A percentile compares a stretch with the other conserved stretches of the same genome.
phyloP scores from a whole-genome alignment of 2,113 vertebrate species.

The Lagopus leucura region DNA sequence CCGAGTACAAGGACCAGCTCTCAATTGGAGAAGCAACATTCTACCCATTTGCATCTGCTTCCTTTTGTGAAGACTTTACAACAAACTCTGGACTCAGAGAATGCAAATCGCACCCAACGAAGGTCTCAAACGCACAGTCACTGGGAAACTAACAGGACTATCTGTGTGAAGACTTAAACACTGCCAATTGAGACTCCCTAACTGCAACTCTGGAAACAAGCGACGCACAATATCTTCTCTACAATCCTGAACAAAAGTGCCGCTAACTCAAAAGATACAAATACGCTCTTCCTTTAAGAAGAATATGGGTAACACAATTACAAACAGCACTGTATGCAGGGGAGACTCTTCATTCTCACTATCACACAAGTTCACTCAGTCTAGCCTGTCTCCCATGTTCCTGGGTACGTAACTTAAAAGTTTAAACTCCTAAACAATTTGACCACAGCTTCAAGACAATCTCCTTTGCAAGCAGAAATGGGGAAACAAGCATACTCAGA shows the following conservation, averaged over 20 bases:
- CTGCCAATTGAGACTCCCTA: not conserved
- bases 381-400: not conserved
- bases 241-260: not conserved
- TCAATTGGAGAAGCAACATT: rapidly evolving
- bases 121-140: rapidly evolving
- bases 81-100: not conserved
- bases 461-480: not conserved
- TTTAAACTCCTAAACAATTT: not conserved
- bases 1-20: rapidly evolving
- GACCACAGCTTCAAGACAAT: not conserved
- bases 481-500: not conserved
- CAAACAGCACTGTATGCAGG: not conserved
- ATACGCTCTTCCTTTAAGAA: not conserved
- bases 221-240: rapidly evolving
- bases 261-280: not conserved
- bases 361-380: not conserved
- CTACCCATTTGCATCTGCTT: not conserved
- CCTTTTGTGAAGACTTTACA: not conserved
- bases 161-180: not conserved
- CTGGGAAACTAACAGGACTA: not conserved
- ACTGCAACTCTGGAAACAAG: not conserved
- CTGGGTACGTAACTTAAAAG: not conserved
- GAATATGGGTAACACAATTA: not conserved
- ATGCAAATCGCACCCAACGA: not conserved
- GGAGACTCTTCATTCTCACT: not conserved